Conservation (phyloP, 2,113 vertebrate species). For the Gnathonemus longibarbis region DNA sequence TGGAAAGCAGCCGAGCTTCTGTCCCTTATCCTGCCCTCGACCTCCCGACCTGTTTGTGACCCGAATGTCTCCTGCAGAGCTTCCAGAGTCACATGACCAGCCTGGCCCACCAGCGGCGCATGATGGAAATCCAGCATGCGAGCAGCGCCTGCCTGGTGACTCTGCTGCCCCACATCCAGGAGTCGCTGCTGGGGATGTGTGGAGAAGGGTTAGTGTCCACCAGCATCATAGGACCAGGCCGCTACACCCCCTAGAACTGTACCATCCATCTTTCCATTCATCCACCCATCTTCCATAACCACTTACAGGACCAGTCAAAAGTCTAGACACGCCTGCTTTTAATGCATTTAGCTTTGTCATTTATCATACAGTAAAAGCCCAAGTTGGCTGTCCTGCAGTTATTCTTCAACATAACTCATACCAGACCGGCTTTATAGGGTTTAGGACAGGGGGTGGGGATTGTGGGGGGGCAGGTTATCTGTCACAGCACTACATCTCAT, state of each 20-base stretch:
- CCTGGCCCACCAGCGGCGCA: conserved; percentile 36
- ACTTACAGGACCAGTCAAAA: background rate
- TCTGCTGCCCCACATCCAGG: conserved; percentile 78
- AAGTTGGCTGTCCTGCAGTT: background rate
- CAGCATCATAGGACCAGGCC: background rate
- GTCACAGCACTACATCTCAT: background rate
- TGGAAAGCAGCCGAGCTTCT: background rate
- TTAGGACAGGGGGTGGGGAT: background rate
- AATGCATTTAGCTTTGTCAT: too few species aligned
- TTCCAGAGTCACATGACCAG: background rate
- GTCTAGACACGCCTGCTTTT: too few species aligned
- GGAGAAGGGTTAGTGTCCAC: background rate
- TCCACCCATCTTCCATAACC: background rate
- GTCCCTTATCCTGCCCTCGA: background rate
- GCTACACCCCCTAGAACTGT: background rate
- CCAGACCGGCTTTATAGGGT: background rate
- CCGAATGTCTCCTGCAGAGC: background rate
- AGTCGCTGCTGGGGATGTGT: conserved; percentile 58
- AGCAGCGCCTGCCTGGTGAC: conserved; percentile 87
- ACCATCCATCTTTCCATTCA: background rate
- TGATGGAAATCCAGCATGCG: conserved; percentile 86
- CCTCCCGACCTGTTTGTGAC: background rate
- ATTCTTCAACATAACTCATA: background rate
- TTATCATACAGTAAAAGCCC: too few species aligned
- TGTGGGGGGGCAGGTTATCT: background rate